Evolutionary conservation across 1,140 invertebrate species (phyloP).

Genomic region (Nephotettix cincticeps): DNA sequence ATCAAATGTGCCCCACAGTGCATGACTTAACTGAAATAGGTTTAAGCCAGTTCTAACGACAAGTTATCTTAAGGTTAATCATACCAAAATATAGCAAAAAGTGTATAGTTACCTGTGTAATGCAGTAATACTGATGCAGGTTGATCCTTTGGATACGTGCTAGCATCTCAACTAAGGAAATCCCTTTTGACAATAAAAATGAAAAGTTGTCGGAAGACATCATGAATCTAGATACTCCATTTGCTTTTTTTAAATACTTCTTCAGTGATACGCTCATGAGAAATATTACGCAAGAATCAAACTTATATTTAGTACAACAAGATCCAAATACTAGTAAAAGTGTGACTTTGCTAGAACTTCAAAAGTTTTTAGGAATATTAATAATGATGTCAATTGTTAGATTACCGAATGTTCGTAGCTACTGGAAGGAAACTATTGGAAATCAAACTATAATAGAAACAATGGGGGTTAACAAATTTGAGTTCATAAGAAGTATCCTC

Average conservation of each 20-base stretch:
- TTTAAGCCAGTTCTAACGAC: not conserved
- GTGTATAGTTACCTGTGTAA: not conserved
- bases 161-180: not conserved
- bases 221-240: conserved; percentile 34
- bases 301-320: conserved; percentile 5
- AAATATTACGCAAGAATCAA: not conserved
- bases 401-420: conserved; percentile 42
- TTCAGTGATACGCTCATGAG: conserved; percentile 39
- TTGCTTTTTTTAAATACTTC: conserved; percentile 37
- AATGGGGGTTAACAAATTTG: conserved; percentile 36
- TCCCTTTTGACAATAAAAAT: not conserved
- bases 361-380: conserved; percentile 43
- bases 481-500: conserved; percentile 41
- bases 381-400: conserved; percentile 44
- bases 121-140: not conserved
- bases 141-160: not conserved
- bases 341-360: conserved; percentile 35
- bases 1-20: too few species aligned
- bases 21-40: not conserved
- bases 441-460: conserved; percentile 6
- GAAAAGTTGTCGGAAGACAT: conserved; percentile 17
- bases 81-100: conserved; percentile 9
- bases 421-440: conserved; percentile 43
- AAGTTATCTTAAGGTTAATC: not conserved
- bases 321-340: conserved; percentile 35